These are phyloP conservation scores for Latrodectus hesperus DNA, from an alignment of 2,888 invertebrate genomes.

Conservation along the genomic window DNA sequence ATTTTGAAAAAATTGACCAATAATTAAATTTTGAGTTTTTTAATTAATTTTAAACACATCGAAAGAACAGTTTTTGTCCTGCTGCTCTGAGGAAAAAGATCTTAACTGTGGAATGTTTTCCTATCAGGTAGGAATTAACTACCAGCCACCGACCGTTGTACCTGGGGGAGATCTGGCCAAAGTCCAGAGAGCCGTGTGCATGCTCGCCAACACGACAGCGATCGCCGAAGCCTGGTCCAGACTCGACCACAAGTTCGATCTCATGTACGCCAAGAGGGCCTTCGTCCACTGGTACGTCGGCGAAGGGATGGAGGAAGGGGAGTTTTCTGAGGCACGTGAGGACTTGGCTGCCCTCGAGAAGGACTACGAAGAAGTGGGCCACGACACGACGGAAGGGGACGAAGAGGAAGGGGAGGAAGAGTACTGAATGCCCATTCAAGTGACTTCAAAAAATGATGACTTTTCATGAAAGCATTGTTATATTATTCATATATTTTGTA, in stretches of 20 bases:
- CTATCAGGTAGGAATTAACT: slow-evolving; percentile 72
- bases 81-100: no score
- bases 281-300: slow-evolving; percentile 91
- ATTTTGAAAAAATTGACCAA: no score
- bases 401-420: slow-evolving; percentile 70
- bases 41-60: no score
- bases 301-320: slow-evolving; percentile 78
- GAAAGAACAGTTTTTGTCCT: no score
- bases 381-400: slow-evolving; percentile 71
- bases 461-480: no score
- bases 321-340: slow-evolving; percentile 76
- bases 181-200: slow-evolving; percentile 86
- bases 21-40: no score
- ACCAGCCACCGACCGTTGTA: slow-evolving; percentile 82
- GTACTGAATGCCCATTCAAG: slow-evolving; percentile 2
- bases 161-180: slow-evolving; percentile 84
- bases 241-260: slow-evolving; percentile 95
- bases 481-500: no score
- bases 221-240: slow-evolving; percentile 98
- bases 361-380: slow-evolving; percentile 75
- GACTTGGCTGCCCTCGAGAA: slow-evolving; percentile 76
- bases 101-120: no score
- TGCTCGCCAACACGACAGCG: slow-evolving; percentile 93
- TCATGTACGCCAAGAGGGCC: slow-evolving; percentile 97
- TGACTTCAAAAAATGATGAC: no score